Evolutionary conservation across 2,797 vertebrate species (phyloP), one percentile per base, ranked within the genome.

Genomic region (Halcyon smyrnensis): DNA sequence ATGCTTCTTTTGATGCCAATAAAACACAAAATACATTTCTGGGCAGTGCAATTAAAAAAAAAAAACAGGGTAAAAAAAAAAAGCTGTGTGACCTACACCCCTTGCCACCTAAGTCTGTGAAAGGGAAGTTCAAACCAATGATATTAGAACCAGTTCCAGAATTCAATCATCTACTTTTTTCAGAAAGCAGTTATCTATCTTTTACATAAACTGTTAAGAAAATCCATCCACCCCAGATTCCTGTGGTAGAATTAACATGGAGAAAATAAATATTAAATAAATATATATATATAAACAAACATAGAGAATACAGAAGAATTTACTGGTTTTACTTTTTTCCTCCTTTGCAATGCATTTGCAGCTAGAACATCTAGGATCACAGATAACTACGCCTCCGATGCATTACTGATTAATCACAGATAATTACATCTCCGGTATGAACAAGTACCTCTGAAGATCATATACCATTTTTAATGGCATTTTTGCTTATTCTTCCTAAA

Each of bases 61-160:
- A 17, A 27, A 12, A 4, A 5, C 34, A 25, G 6, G 23, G 11
- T 0, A 18, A 23, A 11, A 23, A 8, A 13, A 4, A 4, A 25
- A 15, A 39, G 4, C 45, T 43, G 79, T 6, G 37, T 6, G 48
- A 41, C 7, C 28, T 60, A 7, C 1, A 41, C 10, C 8, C 53
- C 6, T 6, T 63, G 8, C 17, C 25, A 56, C 3, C 7, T 67
- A 23, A 43, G 4, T 32, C 12, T 45, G 8, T 57, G 36, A 84
- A 89, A 89, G 24, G 24, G 15, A 68, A 60, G 18, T 56, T 79
- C 56, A 77, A 80, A 69, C 11, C 46, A 80, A 32, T 36, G 5
- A 46, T 14, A 43, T 15, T 9, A 70, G 34, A 93, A 85, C 6
- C 32, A 59, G 27, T 30, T 60, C 79, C 51, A 85, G 43, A 63